Conservation (phyloP, 2,113 vertebrate species). For the Chamaea fasciata region DNA sequence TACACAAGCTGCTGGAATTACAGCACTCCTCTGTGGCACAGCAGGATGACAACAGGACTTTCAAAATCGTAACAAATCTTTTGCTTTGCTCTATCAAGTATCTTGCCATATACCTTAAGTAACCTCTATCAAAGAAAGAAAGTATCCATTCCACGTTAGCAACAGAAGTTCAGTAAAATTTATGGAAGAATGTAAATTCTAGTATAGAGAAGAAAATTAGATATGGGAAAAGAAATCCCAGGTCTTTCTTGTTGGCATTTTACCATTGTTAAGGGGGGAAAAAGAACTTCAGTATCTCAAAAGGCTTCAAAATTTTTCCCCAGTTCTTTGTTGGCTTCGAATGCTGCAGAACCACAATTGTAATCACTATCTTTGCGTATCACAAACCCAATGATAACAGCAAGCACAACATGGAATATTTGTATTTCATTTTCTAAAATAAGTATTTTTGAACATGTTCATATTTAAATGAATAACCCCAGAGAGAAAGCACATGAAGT, state of each 20-base stretch:
- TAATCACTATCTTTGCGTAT: background rate
- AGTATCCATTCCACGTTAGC: background rate
- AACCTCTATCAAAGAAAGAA: background rate
- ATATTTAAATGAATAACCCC: background rate
- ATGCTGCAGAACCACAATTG: background rate
- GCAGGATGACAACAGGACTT: background rate
- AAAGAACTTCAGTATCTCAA: background rate
- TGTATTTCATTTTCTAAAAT: background rate
- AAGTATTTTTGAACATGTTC: background rate
- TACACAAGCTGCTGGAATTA: background rate
- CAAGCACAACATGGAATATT: background rate
- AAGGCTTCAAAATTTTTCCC: background rate
- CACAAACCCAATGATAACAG: background rate
- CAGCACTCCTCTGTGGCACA: background rate
- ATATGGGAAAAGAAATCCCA: conserved; percentile 6
- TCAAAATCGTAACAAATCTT: background rate
- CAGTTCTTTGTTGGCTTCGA: background rate
- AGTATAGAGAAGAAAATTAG: background rate
- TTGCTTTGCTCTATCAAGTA: background rate
- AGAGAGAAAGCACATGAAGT: background rate
- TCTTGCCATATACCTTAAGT: background rate
- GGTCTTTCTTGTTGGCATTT: background rate
- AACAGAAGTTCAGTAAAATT: background rate
- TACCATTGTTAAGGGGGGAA: background rate
- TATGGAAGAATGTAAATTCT: background rate